A percentile compares a stretch with the other conserved stretches of the same genome.
phyloP scores from a whole-genome alignment of 2,113 vertebrate genomes.

The Laterallus jamaicensis region DNA sequence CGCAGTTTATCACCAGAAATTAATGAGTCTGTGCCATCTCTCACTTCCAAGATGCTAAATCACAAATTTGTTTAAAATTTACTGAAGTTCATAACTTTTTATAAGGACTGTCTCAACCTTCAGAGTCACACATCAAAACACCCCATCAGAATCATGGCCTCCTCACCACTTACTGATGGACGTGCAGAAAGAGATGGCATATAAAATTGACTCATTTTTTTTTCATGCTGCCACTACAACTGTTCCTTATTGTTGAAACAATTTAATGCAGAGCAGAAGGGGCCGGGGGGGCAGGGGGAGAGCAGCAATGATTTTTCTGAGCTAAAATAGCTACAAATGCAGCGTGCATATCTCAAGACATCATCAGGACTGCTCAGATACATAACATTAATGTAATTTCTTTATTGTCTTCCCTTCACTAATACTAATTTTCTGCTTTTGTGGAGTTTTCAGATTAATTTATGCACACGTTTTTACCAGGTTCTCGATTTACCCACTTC shows the following conservation, averaged over 20 bases:
- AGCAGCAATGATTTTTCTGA: background rate
- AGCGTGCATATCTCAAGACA: background rate
- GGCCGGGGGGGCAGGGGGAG: background rate
- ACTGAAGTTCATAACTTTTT: constrained; percentile 1
- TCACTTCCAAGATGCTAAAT: background rate
- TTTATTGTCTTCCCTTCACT: background rate
- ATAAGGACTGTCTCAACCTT: background rate
- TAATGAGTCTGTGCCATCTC: constrained; percentile 12
- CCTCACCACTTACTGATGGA: background rate
- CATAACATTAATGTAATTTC: background rate
- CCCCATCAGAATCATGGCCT: background rate
- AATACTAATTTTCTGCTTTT: background rate
- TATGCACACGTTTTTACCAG: background rate
- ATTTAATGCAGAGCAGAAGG: background rate
- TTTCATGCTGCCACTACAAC: background rate
- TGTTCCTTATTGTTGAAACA: background rate
- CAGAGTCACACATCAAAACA: background rate
- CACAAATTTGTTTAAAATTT: constrained; percentile 42
- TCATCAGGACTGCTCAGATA: background rate
- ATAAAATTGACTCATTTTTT: constrained; percentile 6
- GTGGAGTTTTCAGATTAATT: background rate
- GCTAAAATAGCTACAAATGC: background rate
- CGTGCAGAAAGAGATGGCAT: background rate
- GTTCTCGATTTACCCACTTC: background rate
- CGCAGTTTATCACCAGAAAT: constrained; percentile 27